These are phyloP conservation scores for Sebastes steindachneri DNA, from an alignment of 2,797 vertebrate genomes.

Conservation along the genomic window DNA sequence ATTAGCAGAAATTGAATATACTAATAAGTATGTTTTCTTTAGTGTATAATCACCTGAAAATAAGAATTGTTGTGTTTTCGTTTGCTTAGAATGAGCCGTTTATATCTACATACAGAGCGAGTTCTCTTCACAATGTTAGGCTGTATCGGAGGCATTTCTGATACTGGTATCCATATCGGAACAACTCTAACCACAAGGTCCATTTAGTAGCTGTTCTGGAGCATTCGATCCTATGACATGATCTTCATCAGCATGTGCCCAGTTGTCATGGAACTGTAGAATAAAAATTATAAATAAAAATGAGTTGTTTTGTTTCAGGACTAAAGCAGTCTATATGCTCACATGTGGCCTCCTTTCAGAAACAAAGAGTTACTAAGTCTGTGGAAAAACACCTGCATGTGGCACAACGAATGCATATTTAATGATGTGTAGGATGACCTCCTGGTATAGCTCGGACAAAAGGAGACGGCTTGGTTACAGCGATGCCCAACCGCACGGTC, in stretches of 20 bases:
- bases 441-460: constrained; percentile 42
- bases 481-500: neutral
- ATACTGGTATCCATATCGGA: too few relatives aligned
- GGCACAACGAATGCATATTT: constrained; percentile 58
- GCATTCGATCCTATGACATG: neutral
- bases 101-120: too few relatives aligned
- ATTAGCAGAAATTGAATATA: too few relatives aligned
- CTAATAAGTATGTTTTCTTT: too few relatives aligned
- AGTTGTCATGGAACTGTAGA: neutral
- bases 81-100: too few relatives aligned
- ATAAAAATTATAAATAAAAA: too few relatives aligned
- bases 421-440: constrained; percentile 53
- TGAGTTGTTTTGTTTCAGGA: neutral
- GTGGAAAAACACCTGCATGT: constrained; percentile 49
- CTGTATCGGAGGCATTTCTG: too few relatives aligned
- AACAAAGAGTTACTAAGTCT: neutral
- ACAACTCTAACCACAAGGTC: neutral
- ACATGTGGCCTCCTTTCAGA: neutral
- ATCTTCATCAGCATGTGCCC: neutral
- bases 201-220: neutral
- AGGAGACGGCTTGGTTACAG: constrained; percentile 59
- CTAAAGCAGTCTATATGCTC: neutral
- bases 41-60: too few relatives aligned
- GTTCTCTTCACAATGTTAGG: too few relatives aligned
- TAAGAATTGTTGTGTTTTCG: fast-evolving